A percentile compares a stretch with the other conserved stretches of the same genome.
These are phyloP conservation scores for Periphyllus acericola DNA, from an alignment of 2,888 invertebrate species.

Conservation along the genomic window DNA sequence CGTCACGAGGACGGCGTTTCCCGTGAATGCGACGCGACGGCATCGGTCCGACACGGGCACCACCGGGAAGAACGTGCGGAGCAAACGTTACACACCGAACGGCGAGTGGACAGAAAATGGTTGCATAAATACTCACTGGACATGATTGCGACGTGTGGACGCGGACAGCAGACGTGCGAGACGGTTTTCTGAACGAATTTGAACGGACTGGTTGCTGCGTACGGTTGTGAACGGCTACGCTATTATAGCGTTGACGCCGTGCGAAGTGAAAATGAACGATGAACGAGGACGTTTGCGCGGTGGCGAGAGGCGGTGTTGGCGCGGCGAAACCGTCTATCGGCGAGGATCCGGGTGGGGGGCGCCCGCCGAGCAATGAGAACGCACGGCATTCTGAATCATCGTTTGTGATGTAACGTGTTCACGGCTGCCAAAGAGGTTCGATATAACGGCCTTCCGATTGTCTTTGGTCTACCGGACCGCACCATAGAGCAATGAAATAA, in stretches of 20 bases:
- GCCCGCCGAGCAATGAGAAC: slow-evolving; percentile 14
- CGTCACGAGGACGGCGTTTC: neutral
- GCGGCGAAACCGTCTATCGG: neutral
- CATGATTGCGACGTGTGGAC: neutral
- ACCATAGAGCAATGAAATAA: neutral
- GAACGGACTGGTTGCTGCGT: neutral
- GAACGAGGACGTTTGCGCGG: neutral
- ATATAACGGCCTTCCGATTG: neutral
- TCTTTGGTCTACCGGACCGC: neutral
- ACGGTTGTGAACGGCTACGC: neutral
- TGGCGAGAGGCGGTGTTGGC: neutral
- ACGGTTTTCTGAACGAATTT: neutral
- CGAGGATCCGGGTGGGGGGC: neutral
- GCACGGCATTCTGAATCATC: slow-evolving; percentile 4
- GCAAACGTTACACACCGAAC: neutral
- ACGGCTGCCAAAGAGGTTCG: slow-evolving; percentile 29
- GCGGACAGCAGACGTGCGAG: neutral
- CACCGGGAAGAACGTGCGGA: neutral
- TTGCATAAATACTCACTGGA: slow-evolving; percentile 32
- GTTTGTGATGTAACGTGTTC: slow-evolving; percentile 36
- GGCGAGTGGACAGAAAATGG: neutral
- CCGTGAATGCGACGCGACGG: neutral
- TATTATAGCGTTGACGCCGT: neutral
- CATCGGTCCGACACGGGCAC: neutral
- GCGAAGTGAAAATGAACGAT: slow-evolving; percentile 49